Percentiles rank a stretch among this genome's conserved stretches.
phyloP scores from a whole-genome alignment of 2,888 invertebrate species.

The Drosophila melanosoma region DNA sequence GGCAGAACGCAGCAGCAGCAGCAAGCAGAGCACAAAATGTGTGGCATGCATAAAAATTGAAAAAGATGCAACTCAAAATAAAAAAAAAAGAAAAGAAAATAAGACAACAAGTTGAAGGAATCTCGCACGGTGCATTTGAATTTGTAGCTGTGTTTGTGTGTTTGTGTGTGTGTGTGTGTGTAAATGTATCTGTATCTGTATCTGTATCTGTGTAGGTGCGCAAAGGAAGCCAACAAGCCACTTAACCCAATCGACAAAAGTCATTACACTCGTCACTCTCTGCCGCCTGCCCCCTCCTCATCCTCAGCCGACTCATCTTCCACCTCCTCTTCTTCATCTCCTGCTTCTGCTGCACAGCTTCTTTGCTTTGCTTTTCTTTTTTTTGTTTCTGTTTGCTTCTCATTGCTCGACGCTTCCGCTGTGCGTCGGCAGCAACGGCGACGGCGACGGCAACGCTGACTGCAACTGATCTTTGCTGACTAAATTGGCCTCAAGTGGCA shows the following conservation, averaged over 20 bases:
- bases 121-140: constrained; percentile 70
- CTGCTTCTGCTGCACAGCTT: constrained; percentile 21
- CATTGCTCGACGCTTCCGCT: constrained; percentile 69
- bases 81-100: constrained; percentile 11
- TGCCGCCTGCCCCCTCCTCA: constrained; percentile 14
- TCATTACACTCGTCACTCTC: constrained; percentile 83
- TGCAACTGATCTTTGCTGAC: constrained; percentile 54
- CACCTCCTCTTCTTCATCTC: not conserved
- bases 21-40: constrained; percentile 57
- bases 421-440: constrained; percentile 44
- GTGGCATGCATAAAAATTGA: constrained; percentile 78
- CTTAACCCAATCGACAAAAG: constrained; percentile 84
- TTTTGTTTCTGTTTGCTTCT: not conserved
- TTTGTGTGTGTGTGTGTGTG: constrained; percentile 30
- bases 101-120: constrained; percentile 42
- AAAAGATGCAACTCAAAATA: constrained; percentile 71
- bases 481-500: constrained; percentile 72
- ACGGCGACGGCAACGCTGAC: constrained; percentile 26
- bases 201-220: constrained; percentile 57
- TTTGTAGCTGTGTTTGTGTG: constrained; percentile 34
- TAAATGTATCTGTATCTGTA: constrained; percentile 27
- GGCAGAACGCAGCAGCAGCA: constrained; percentile 31
- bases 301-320: constrained; percentile 19
- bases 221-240: constrained; percentile 82
- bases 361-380: constrained; percentile 9